Percentiles rank a stretch among this genome's conserved stretches.
These are phyloP conservation scores for Pitta sordida DNA, from an alignment of 2,113 vertebrate species.

Conservation along the genomic window DNA sequence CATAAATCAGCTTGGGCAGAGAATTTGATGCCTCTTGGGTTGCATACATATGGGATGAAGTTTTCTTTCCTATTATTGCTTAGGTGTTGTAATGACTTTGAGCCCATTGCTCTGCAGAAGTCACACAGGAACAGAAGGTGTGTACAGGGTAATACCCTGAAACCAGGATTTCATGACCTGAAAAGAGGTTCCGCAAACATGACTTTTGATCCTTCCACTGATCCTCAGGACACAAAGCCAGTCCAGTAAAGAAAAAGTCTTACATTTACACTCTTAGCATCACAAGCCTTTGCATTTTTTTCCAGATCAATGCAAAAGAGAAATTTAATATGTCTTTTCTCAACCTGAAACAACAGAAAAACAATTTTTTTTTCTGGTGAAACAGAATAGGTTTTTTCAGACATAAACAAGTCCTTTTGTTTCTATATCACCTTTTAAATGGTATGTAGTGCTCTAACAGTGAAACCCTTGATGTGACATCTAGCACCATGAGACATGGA, in stretches of 20 bases:
- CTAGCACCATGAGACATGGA: neutral
- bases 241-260: neutral
- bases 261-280: neutral
- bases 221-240: neutral
- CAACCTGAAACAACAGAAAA: neutral
- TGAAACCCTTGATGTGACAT: neutral
- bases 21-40: neutral
- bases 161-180: neutral
- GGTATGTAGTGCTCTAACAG: neutral
- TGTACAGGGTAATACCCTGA: neutral
- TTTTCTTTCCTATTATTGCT: neutral
- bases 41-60: fast-evolving
- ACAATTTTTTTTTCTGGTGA: neutral
- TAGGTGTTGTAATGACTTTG: neutral
- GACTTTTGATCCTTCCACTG: neutral
- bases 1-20: neutral
- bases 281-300: neutral
- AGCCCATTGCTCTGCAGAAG: neutral
- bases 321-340: neutral
- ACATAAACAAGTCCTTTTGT: neutral
- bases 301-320: neutral
- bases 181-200: neutral
- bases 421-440: neutral
- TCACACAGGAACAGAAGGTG: neutral
- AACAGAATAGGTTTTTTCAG: neutral